Evolutionary conservation across 2,113 vertebrate species (phyloP).

Genomic region (Pimephales promelas): DNA sequence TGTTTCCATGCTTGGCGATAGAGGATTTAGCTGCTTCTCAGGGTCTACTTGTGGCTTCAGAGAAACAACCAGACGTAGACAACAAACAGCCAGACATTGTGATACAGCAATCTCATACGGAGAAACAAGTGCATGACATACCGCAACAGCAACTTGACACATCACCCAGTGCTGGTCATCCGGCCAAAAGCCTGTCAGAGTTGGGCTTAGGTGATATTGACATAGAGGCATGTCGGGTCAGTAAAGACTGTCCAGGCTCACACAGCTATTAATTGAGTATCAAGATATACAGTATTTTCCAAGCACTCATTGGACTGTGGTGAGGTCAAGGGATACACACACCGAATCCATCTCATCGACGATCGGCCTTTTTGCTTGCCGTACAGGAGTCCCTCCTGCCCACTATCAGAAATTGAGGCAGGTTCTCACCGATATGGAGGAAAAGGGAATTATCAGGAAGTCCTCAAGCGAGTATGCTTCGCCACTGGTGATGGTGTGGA

Average conservation of each 20-base stretch:
- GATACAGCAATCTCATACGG: too few species aligned
- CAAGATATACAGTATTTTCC: constrained; percentile 38
- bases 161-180: not conserved
- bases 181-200: not conserved
- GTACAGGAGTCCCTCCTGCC: not conserved
- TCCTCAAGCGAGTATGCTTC: too few species aligned
- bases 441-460: too few species aligned
- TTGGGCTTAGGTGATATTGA: constrained; percentile 19
- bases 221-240: not conserved
- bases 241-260: not conserved
- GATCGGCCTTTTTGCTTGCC: constrained; percentile 36
- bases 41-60: too few species aligned
- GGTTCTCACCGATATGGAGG: too few species aligned
- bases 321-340: constrained; percentile 16
- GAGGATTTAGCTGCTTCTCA: too few species aligned
- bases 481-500: too few species aligned
- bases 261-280: constrained; percentile 25
- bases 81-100: too few species aligned
- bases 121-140: not conserved
- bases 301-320: constrained; percentile 45
- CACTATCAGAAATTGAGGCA: too few species aligned
- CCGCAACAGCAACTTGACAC: not conserved
- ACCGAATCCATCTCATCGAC: constrained; percentile 18
- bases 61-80: too few species aligned
- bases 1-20: too few species aligned